Base-by-base conservation (phyloP, 2,113 vertebrate species). In the Otis tarda region DNA sequence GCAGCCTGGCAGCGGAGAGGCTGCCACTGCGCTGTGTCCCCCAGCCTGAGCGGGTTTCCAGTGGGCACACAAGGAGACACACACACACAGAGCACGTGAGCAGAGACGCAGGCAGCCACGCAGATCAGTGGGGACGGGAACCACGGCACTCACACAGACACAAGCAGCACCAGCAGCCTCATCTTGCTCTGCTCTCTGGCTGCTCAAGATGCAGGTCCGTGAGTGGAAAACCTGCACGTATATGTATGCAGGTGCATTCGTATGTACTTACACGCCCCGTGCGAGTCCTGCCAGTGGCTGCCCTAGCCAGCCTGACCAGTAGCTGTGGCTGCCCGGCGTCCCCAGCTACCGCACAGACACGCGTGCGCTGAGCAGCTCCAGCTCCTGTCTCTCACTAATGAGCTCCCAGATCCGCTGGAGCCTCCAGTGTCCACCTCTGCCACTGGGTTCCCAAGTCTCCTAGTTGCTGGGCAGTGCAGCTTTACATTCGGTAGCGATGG, bases 221-320 rank as follows among this genome's bases (percentile, higher is more conserved):
- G n/a, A 20, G 7, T 30, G 71, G 28, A 55, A 49, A 55, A 23
- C 24, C 28, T 4, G 39, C 9, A 6, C 13, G 1, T 5, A 6
- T 5, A 69, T 0, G 1, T 5, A 5, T 21, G 43, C 31, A 41
- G 35, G 49, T 41, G 2, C 2, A 0, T 8, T 6, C 5, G 3
- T 3, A 1, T 0, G 21, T 33, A 7, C 5, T 4, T 3, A 23
- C 30, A 17, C 0, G 2, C 7, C 4, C 24, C 30, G 5, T 1
- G 2, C 24, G 37, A 7, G 24, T n/a, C 25, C 39, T 60, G 49
- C 37, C 31, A 9, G 35, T 5, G 15, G 55, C 23, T 13, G 41
- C 33, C 45, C 28, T 50, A 12, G 7, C 24, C 10, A 7, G 35
- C 49, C 45, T 39, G 57, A 9, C 16, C n/a, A 4, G 39, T 10